A percentile compares a stretch with the other conserved stretches of the same genome.
Evolutionary conservation across 2,113 vertebrate species (phyloP).

Genomic region (Alligator mississippiensis): DNA sequence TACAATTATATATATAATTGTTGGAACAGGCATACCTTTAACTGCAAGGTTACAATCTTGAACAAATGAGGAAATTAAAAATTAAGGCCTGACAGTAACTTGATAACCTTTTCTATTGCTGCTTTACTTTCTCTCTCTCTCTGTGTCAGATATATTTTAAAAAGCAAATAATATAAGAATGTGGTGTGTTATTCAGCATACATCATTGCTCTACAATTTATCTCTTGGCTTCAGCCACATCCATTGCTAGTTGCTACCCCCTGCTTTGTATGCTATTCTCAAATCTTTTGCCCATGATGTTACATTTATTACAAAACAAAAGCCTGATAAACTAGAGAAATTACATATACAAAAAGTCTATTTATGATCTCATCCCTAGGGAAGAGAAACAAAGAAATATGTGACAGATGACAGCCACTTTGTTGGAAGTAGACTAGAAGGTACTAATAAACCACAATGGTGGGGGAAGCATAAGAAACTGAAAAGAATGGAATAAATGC

Average conservation of each 20-base stretch:
- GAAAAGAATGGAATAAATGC: neutral
- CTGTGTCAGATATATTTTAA: neutral
- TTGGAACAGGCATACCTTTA: neutral
- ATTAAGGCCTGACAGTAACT: neutral
- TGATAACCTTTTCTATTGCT: neutral
- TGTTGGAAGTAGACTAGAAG: neutral
- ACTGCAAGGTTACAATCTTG: neutral
- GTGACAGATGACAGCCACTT: neutral
- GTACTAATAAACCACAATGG: neutral
- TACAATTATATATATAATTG: neutral
- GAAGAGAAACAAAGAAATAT: neutral
- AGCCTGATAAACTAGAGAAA: neutral
- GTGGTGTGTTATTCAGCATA: neutral
- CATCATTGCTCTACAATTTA: neutral
- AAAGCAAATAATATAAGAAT: neutral
- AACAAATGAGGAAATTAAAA: neutral
- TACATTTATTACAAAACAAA: neutral
- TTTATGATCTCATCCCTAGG: neutral
- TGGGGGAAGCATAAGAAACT: neutral
- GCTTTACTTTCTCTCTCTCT: neutral
- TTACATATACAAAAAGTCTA: neutral
- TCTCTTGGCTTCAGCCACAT: neutral
- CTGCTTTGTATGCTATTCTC: fast-evolving
- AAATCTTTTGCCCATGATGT: neutral
- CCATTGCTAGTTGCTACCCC: neutral